Evolutionary conservation across 2,113 vertebrate species (phyloP).

Genomic region (Podocnemis expansa): DNA sequence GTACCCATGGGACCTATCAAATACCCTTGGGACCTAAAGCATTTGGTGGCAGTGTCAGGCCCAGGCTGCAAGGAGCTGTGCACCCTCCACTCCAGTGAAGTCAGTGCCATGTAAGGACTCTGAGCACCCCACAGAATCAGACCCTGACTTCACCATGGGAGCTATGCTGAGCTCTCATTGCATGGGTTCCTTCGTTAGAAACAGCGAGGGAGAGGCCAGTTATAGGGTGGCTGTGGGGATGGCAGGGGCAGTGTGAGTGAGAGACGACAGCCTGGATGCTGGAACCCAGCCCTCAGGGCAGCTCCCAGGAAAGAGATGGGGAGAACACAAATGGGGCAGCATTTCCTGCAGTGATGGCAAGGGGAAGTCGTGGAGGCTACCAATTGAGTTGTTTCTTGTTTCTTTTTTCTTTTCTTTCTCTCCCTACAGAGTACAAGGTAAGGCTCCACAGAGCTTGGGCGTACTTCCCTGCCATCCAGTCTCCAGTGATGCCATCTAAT

Average conservation of each 20-base stretch:
- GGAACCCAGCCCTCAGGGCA: background rate
- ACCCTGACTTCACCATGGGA: background rate
- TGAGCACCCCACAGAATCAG: background rate
- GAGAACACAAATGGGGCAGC: fast-evolving
- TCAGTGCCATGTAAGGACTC: background rate
- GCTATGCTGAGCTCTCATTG: background rate
- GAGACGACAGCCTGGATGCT: background rate
- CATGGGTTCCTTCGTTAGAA: background rate
- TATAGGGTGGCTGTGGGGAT: fast-evolving
- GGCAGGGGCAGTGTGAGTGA: background rate
- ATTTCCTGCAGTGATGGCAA: background rate
- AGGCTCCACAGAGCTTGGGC: slow-evolving; percentile 20
- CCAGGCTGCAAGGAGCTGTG: background rate
- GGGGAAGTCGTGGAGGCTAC: fast-evolving
- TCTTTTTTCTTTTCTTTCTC: slow-evolving; percentile 59
- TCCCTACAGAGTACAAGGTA: slow-evolving; percentile 93
- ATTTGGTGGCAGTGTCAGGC: background rate
- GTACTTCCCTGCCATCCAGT: background rate
- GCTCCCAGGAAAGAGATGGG: background rate
- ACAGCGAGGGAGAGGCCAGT: background rate
- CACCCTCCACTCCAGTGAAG: background rate
- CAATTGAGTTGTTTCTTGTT: background rate
- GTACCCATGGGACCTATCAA: too few species aligned
- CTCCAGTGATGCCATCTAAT: background rate
- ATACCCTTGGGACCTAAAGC: background rate